Base-by-base conservation (phyloP, 2,797 vertebrate species). In the Balearica regulorum region DNA sequence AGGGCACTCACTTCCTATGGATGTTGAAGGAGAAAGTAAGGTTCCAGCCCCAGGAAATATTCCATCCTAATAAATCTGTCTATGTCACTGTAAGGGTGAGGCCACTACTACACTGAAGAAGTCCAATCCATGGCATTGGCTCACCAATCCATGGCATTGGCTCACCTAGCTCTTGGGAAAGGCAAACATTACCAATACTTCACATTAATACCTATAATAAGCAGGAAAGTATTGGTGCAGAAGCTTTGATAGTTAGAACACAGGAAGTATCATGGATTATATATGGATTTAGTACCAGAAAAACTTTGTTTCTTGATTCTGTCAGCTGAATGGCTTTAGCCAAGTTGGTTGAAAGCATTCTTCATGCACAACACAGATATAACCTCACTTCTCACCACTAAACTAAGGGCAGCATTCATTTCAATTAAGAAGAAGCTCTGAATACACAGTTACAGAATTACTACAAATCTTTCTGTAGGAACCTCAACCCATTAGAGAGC, bases 1-100 rank as follows among this genome's bases (percentile, higher is more conserved):
- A 99, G 97, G 70, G 99, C 99, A 43, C 99, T 99, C 96, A 99
- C 99, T 97, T 99, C 99, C 99, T 99, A 35, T 16, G 69, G 73
- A 73, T 37, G 77, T 78, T 48, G 57, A 90, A 87, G 76, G 64
- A 96, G 39, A 88, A 81, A 91, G 75, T 60, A 75, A 95, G 11
- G 81, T 20, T 83, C 44, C 5, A 10, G 65, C 13, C 43, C 6
- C 22, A 62, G 44, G 82, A 68, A 94, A 58, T 35, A 86, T 4
- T 61, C 35, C 64, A 58, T 54, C 82, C 53, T 29, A 68, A 71
- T 73, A 57, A 37, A 77, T 29, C 18, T 24, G 24, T 58, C 62
- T 49, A 13, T 5, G 25, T 35, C 77, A 41, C n/a, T 60, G 70
- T 25, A 29, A 90, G 44, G 58, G 46, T 41, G 33, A 83, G 58